These are phyloP conservation scores for Podarcis muralis DNA, from an alignment of 2,113 vertebrate species.

Conservation along the genomic window DNA sequence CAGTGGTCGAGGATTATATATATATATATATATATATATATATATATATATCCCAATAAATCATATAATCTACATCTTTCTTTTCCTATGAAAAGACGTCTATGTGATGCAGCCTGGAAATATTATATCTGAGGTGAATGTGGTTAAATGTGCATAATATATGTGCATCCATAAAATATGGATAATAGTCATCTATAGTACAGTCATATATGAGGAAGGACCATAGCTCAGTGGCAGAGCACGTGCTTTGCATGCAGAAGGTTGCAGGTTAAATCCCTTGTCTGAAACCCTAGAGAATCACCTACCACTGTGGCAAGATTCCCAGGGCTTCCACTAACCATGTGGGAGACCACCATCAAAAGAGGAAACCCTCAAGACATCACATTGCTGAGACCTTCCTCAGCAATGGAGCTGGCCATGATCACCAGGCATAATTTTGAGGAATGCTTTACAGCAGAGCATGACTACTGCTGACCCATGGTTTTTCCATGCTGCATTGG, in stretches of 20 bases:
- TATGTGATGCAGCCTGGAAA: neutral
- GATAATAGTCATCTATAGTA: neutral
- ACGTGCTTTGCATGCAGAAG: no score
- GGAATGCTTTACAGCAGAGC: neutral
- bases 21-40: no score
- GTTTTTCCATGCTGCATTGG: neutral
- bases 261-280: no score
- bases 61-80: neutral
- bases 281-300: no score
- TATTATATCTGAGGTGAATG: neutral
- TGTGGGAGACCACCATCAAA: neutral
- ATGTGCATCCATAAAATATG: neutral
- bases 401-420: neutral
- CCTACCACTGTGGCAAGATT: neutral
- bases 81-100: neutral
- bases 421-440: neutral
- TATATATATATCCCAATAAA: neutral
- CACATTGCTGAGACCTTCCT: neutral
- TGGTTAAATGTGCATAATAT: neutral
- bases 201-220: no score
- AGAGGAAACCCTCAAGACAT: neutral
- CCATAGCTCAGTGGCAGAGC: no score
- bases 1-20: neutral
- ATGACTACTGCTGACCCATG: neutral
- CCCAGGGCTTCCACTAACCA: neutral